Evolutionary conservation across 2,888 invertebrate genomes (phyloP), one percentile per base, ranked within the genome.

Genomic region (Galerucella pusilla): DNA sequence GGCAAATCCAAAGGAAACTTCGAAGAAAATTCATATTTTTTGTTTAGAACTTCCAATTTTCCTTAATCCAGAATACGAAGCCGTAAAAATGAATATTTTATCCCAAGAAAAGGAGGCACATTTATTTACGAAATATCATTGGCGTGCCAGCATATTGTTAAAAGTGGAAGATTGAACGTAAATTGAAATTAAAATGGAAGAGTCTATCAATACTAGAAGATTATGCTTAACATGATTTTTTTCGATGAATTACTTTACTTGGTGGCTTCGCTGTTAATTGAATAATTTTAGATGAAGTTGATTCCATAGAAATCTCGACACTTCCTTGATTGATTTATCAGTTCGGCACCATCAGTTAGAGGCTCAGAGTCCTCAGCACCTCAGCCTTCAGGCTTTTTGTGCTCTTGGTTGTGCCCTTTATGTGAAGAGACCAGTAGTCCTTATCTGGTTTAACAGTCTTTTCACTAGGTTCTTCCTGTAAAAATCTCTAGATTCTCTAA

Each of bases 51-150:
- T 61, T 52, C 35, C 71, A 74, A 76, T 77, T 75, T 54, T 66
- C 49, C 68, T 60, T 74, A 74, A 72, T 77, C 63, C 73, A 61
- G 69, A 77, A 75, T 71, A 71, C 69, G 73, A 75, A 64, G 59
- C 72, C 73, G 72, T 77, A 72, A 67, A 73, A 74, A 75, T 77
- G 73, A 77, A 77, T 77, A 73, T 68, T 77, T 77, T 64, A 77
- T 77, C 67, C 63, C n/a, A 20, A 52, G 66, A 20, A 66, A 74
- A 66, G 57, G 25, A 67, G 57, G 72, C 35, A 57, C 28, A 46
- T 45, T 65, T 45, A 65, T 64, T 45, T 64, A 64, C n/a, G 14
- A 64, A 42, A 65, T 16, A 16, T 65, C 64, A 65, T 65, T 46
- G 64, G 46, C 64, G 64, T 65, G 20, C 16, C 57, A 9, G 7